Percentiles rank a stretch among this genome's conserved stretches.
Evolutionary conservation across 1,140 invertebrate species (phyloP).

Genomic region (Battus philenor): DNA sequence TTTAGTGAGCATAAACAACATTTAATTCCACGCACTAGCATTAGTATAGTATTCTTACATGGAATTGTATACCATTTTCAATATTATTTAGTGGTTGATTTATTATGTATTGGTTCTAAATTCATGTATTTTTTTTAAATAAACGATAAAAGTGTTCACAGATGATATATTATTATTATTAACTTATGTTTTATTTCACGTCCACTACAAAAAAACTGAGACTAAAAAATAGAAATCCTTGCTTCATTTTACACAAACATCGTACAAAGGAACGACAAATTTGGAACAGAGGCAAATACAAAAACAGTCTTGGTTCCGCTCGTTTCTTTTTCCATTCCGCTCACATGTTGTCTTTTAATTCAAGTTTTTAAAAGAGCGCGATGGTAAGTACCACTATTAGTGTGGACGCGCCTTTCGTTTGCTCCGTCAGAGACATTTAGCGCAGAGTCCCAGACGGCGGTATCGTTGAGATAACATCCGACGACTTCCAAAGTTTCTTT

Average conservation of each 20-base stretch:
- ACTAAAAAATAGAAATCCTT: too few species aligned
- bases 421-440: constrained; percentile 37
- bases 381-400: constrained; percentile 12
- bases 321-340: constrained; percentile 3
- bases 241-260: not conserved
- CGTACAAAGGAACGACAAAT: not conserved
- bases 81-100: too few species aligned
- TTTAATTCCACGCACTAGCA: too few species aligned
- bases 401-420: constrained; percentile 24
- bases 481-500: constrained; percentile 29
- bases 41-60: too few species aligned
- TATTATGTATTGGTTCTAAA: too few species aligned
- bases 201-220: too few species aligned
- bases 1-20: too few species aligned
- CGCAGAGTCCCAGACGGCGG: constrained; percentile 33
- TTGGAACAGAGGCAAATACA: not conserved
- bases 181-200: too few species aligned
- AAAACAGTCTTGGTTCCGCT: not conserved
- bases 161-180: too few species aligned
- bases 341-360: constrained; percentile 5
- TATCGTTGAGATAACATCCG: constrained; percentile 35
- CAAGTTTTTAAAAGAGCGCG: constrained; percentile 11
- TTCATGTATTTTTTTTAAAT: too few species aligned
- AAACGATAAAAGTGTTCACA: too few species aligned
- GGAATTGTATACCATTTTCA: too few species aligned